Evolutionary conservation across 2,797 vertebrate species (phyloP).

Genomic region (Mareca strepera): DNA sequence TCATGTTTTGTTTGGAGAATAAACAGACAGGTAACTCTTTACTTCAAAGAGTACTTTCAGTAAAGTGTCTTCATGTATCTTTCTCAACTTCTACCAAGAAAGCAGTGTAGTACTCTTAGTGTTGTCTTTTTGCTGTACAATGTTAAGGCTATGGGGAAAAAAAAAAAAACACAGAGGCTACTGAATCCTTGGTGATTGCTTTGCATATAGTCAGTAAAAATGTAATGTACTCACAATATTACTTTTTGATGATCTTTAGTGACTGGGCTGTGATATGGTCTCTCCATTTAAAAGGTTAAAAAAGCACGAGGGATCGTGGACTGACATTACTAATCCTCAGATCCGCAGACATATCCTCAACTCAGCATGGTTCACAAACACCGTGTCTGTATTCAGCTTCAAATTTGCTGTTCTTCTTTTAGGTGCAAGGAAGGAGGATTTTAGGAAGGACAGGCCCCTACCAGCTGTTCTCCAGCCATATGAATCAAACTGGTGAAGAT

Average conservation of each 20-base stretch:
- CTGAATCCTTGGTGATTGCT: neutral
- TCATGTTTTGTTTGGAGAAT: neutral
- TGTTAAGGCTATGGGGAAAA: neutral
- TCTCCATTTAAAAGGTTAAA: neutral
- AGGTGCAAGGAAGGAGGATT: neutral
- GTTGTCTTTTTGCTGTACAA: neutral
- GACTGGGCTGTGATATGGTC: neutral
- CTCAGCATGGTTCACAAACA: neutral
- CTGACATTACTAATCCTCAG: neutral
- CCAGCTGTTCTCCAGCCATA: neutral
- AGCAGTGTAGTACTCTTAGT: neutral
- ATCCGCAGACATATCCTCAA: neutral
- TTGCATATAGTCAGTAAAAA: neutral
- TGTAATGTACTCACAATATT: neutral
- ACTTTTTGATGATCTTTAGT: neutral
- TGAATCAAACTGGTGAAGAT: neutral
- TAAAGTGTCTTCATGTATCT: neutral
- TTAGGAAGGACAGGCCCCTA: neutral
- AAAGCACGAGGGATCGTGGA: neutral
- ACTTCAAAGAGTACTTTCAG: neutral
- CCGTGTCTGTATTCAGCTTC: neutral
- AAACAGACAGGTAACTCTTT: neutral
- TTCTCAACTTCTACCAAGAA: neutral
- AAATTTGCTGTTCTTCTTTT: neutral
- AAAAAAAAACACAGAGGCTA: neutral